phyloP scores from a whole-genome alignment of 2,888 invertebrate genomes.

The Meiosimyza decipiens region DNA sequence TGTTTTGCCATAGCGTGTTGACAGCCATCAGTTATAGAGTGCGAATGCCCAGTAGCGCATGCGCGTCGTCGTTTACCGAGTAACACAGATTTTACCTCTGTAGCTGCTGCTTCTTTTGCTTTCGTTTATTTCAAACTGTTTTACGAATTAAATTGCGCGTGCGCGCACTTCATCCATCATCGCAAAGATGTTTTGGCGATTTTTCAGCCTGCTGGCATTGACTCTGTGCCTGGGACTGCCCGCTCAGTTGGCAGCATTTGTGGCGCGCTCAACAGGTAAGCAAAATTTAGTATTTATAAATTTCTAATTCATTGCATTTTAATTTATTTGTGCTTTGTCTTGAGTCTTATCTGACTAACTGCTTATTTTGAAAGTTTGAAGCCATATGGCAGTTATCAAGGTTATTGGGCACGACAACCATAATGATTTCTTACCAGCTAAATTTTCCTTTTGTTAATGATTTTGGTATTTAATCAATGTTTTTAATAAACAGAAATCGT shows the following conservation, averaged over 20 bases:
- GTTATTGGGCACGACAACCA: too few species aligned
- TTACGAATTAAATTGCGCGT: too few species aligned
- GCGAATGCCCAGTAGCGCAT: constrained; percentile 7
- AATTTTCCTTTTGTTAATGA: too few species aligned
- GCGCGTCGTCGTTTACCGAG: neutral
- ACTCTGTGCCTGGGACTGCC: constrained; percentile 51
- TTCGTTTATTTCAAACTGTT: constrained; percentile 29
- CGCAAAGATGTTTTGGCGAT: constrained; percentile 54
- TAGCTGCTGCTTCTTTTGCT: constrained; percentile 38
- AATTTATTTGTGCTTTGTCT: too few species aligned
- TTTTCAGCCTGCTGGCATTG: constrained; percentile 52
- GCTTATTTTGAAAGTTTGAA: too few species aligned
- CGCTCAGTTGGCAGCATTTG: constrained; percentile 60
- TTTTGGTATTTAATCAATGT: too few species aligned
- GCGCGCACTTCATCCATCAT: too few species aligned
- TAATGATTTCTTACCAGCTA: too few species aligned
- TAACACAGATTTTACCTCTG: constrained; percentile 58
- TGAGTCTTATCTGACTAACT: too few species aligned
- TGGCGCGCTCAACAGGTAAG: constrained; percentile 60
- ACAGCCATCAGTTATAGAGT: neutral
- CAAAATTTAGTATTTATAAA: constrained; percentile 13
- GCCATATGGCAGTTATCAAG: too few species aligned
- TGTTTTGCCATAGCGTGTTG: neutral
- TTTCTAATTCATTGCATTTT: neutral
- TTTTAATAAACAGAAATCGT: too few species aligned